Conservation (phyloP, 2,113 vertebrate species). For the Stigmatopora nigra region DNA sequence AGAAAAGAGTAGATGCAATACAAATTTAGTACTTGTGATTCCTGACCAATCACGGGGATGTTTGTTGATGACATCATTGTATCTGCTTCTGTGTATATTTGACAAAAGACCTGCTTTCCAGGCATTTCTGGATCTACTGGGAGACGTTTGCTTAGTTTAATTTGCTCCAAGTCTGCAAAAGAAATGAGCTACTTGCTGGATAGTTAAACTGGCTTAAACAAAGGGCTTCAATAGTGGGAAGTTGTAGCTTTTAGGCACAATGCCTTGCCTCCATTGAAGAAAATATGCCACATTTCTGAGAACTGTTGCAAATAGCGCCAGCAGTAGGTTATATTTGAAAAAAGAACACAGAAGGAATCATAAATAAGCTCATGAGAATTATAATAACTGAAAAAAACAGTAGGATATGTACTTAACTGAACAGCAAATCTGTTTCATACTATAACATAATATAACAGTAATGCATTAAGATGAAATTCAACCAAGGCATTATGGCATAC, state of each 20-base stretch:
- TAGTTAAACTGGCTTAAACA: neutral
- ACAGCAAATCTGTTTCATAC: neutral
- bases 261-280: neutral
- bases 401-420: neutral
- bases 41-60: too few relatives aligned
- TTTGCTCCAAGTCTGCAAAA: neutral
- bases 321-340: neutral
- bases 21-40: neutral
- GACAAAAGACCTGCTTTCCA: neutral
- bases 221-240: too few relatives aligned
- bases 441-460: too few relatives aligned
- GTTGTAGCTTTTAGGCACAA: neutral
- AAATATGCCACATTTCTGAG: neutral
- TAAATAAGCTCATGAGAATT: neutral
- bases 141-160: neutral
- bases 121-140: neutral
- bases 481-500: too few relatives aligned
- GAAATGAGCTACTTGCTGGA: neutral
- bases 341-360: neutral
- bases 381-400: neutral
- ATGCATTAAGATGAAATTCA: too few relatives aligned
- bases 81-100: neutral
- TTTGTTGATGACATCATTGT: neutral
- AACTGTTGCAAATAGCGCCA: neutral
- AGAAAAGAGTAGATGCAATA: neutral